Evolutionary conservation across 1,140 invertebrate species (phyloP), one percentile per base, ranked within the genome.

Genomic region (Lepidurus apus): DNA sequence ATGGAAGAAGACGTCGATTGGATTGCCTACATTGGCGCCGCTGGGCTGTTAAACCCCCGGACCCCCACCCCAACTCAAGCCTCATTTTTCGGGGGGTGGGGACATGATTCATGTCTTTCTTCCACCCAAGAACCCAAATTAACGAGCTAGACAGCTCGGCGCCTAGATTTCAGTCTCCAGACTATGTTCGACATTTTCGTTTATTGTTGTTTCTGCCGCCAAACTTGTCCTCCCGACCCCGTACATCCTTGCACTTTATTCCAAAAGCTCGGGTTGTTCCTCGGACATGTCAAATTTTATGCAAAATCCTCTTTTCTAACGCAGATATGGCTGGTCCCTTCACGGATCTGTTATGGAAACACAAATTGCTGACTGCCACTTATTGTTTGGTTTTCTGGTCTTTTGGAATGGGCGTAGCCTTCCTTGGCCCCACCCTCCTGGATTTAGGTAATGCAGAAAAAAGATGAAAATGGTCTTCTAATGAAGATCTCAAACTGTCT

Each of bases 361-460:
- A 87, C 80, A 84, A 85, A 82, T 81, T 86, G 26, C 82, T 85
- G 8, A 86, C 87, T 11, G 76, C 85, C 10, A 85, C 85, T 11
- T 86, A 87, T 80, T 88, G 87, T 81, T 77, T 83, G 13, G 85
- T 85, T 1, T 88, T 88, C 80, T 86, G 86, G 81, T 86, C 84
- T 78, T 88, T 88, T 82, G 87, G 87, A 3, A 87, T 88, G 83
- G 86, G 87, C 77, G 87, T 88, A 7, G 86, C 86, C 26, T 87
- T 87, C 79, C 82, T 88, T 34, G 87, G 87, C 17, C 87, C 87
- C 17, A 87, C 87, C 0, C 81, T 87, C 0, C 82, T 87, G 65
- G 87, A 88, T 80, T 81, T 88, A 11, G 86, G 81, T 81, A 73
- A 80, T 79, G 74, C 74, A 73, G 45, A 47, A 8, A 17, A 65